Conservation (phyloP, 2,113 vertebrate species). For the Gambusia holbrooki region DNA sequence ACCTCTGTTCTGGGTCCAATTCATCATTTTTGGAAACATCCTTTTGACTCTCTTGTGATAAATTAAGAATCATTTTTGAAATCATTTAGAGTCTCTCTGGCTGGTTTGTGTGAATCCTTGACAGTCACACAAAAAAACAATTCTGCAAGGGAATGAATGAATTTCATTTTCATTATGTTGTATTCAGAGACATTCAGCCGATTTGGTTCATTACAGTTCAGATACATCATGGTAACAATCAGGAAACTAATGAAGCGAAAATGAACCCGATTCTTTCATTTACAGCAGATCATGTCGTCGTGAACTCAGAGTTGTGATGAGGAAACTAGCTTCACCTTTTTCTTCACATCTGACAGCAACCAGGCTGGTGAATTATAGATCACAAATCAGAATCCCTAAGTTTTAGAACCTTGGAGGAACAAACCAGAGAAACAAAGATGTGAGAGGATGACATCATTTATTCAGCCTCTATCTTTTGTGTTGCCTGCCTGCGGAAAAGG, state of each 20-base stretch:
- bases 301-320: neutral
- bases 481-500: constrained; percentile 1
- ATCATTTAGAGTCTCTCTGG: no score
- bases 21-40: no score
- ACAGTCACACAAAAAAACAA: no score
- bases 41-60: no score
- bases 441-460: neutral
- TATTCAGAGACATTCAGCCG: neutral
- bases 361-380: constrained; percentile 8
- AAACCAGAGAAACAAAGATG: neutral
- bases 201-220: neutral
- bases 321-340: no score
- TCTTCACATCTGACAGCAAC: neutral
- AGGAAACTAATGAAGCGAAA: neutral
- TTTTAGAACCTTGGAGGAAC: neutral
- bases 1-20: no score
- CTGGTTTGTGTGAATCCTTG: no score
- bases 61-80: no score
- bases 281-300: neutral
- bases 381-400: neutral
- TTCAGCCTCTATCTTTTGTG: constrained; percentile 6
- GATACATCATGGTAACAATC: neutral
- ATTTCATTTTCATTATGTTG: no score
- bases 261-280: neutral
- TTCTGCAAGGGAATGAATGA: no score